Evolutionary conservation across 2,113 vertebrate genomes (phyloP), one percentile per base, ranked within the genome.

Genomic region (Cettia cetti): DNA sequence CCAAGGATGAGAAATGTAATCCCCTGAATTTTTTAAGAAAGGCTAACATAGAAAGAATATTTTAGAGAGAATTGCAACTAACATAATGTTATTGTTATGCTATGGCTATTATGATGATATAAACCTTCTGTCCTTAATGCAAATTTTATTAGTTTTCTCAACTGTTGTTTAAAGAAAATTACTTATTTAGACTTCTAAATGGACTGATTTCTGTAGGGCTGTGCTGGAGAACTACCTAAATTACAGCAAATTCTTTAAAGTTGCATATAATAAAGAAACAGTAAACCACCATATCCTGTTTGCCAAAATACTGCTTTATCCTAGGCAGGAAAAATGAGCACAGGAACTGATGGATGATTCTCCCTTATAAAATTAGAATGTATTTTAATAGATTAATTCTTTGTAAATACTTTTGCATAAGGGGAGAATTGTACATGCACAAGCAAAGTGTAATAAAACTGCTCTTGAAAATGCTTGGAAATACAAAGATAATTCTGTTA

Each of bases 131-230:
- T 68, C 24, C 13, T 54, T 81, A 70, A 27, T 64, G 40, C 2
- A 71, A 89, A 82, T 71, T n/a, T 71, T 68, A n/a, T 14, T 75
- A 75, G 70, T 78, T 60, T 68, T 56, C 40, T 76, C 33, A 44
- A 5, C 2, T 77, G 91, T 85, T 69, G 6, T 75, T 85, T 60
- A 56, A 89, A 91, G 37, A 64, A 84, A 87, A 76, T 56, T 18
- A 56, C 52, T 86, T 86, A 72, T 84, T 71, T 54, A 44, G n/a
- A 84, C 33, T 81, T 89, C 24, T 65, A 72, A 76, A 59, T 30
- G 45, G 2, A 2, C 26, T 66, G 10, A 64, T 71, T 91, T 91
- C 33, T 79, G 24, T 72, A 66, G 6, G 11, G 12, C 49, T 92
- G 4, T 92, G 15, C n/a, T 74, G 20, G 42, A 90, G 1, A 2